phyloP scores from a whole-genome alignment of 2,888 invertebrate species.

The Dromius quadrimaculatus region DNA sequence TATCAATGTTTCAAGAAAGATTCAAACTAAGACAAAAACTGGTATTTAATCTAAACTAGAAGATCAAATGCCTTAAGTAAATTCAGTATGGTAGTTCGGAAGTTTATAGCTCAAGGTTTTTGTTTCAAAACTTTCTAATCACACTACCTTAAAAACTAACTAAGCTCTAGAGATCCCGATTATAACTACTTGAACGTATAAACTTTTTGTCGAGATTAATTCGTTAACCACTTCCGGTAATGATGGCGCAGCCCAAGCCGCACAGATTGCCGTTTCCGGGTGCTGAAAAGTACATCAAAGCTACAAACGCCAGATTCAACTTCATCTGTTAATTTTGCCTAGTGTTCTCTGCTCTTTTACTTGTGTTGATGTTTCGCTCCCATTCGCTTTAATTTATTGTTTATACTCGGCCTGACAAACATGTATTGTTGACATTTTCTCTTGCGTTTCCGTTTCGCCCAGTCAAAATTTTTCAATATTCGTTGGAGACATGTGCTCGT shows the following conservation, averaged over 20 bases:
- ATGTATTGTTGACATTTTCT: background rate
- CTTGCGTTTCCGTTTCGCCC: background rate
- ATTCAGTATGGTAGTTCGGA: too few relatives aligned
- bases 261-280: constrained; percentile 14
- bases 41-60: too few relatives aligned
- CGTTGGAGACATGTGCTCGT: too few relatives aligned
- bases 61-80: too few relatives aligned
- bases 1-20: too few relatives aligned
- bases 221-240: constrained; percentile 10
- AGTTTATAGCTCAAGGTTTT: too few relatives aligned
- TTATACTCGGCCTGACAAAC: background rate
- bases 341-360: background rate
- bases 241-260: background rate
- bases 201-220: constrained; percentile 25
- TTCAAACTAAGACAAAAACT: too few relatives aligned
- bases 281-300: constrained; percentile 27
- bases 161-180: constrained; percentile 1
- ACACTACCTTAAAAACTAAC: constrained; percentile 6
- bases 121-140: background rate
- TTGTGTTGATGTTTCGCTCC: background rate
- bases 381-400: constrained; percentile 25
- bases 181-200: constrained; percentile 5
- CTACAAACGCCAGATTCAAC: constrained; percentile 18
- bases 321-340: too few relatives aligned
- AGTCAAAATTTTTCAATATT: background rate